Base-by-base conservation (phyloP, 2,797 vertebrate genomes). In the Erpetoichthys calabaricus region DNA sequence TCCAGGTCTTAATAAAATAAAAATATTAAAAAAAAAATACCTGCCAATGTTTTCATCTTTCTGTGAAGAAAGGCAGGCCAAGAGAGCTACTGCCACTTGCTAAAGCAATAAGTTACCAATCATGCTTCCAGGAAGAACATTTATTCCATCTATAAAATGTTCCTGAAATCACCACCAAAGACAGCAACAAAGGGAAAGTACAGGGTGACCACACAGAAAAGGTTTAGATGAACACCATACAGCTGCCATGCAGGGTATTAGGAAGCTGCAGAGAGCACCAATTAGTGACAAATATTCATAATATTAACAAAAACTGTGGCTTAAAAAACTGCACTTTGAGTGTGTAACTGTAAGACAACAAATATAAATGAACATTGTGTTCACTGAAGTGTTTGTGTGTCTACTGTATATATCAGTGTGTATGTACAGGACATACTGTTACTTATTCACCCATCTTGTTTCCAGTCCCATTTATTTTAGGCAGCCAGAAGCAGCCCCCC, bases 31-130 rank as follows among this genome's bases (percentile, higher is more conserved):
- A 3, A 51, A 25, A 51, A 25, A 6, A 6, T 51, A 67, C 78
- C 74, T 85, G 80, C 83, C 81, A 82, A 83, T 85, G 80, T 86
- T 86, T 83, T 80, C 74, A 77, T 78, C 82, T 83, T 82, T 78
- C 73, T 80, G 49, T 69, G 73, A 57, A 72, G 76, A 83, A 81
- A 83, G 77, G 79, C 55, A 68, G 74, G 69, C 25, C 59, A 67
- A 64, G 67, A 69, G 53, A 62, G 68, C 68, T 76, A 73, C 61
- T 62, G 53, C n/a, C 10, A 46, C 10, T 55, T 44, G 45, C 53
- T 54, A 54, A 70, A 74, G 71, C 64, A 59, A 49, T 2, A 7
- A 2, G 6, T 57, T 62, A 65, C 25, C 44, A 63, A 56, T 56
- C 52, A 62, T 63, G 67, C 67, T 64, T 70, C 60, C 57, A 58